These are phyloP conservation scores for Neotoma lepida DNA, from an alignment of 2,113 vertebrate genomes.

Conservation along the genomic window DNA sequence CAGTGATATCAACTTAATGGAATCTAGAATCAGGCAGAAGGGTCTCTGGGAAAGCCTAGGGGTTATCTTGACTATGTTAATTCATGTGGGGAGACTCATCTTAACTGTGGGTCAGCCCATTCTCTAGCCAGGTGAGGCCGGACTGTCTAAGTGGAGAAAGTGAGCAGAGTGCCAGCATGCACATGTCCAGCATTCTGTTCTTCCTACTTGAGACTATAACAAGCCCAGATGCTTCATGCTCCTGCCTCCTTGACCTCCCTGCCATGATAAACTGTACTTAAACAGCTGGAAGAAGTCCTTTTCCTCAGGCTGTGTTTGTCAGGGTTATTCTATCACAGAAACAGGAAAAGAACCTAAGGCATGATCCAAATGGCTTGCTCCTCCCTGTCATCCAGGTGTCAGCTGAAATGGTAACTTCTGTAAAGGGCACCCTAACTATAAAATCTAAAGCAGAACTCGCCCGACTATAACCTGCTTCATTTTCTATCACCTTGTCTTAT, in stretches of 20 bases:
- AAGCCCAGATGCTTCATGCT: background rate
- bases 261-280: background rate
- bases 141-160: background rate
- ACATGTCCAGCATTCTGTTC: background rate
- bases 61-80: background rate
- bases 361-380: background rate
- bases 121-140: background rate
- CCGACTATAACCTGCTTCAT: background rate
- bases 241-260: background rate
- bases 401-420: slow-evolving; percentile 14
- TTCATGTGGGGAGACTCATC: background rate
- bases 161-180: background rate
- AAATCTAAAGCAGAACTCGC: background rate
- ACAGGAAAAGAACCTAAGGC: background rate
- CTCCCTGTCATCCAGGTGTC: background rate
- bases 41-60: background rate
- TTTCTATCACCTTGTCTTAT: background rate
- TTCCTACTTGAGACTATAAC: background rate
- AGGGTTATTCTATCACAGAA: background rate
- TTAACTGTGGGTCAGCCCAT: background rate
- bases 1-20: background rate
- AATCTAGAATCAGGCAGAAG: background rate
- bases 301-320: background rate
- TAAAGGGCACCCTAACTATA: background rate
- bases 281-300: background rate